Evolutionary conservation across 2,113 vertebrate species (phyloP), one percentile per base, ranked within the genome.

Genomic region (Nettapus auritus): DNA sequence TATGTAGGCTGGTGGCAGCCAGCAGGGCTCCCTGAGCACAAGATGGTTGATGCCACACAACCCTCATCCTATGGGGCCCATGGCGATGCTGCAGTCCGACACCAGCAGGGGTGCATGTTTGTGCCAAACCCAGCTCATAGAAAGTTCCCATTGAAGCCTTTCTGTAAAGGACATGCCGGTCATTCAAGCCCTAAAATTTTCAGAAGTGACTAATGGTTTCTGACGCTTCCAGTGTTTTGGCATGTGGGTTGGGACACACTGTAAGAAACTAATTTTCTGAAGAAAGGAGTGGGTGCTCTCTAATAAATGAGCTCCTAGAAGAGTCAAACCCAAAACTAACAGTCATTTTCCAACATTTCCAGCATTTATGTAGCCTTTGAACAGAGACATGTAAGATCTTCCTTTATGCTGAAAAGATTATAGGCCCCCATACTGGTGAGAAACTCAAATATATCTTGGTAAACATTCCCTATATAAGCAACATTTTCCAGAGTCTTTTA

Each of bases 401-500:
- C 56, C 53, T 81, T 62, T 44, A 33, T 33, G 22, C 53, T 73
- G 44, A 81, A 64, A 71, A 66, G 56, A 87, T 53, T 76, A 52
- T 26, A 95, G 23, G 70, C 19, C n/a, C 60, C 71, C 46, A 50
- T 63, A 76, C 31, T 69, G 55, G 31, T 84, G 55, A 96, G 62
- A 95, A 92, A 84, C 28, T 82, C 62, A 66, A 82, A 69, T 52
- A 84, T 20, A 42, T 62, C 74, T 63, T 79, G 17, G 78, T 89
- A 89, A 93, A 87, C 59, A 53, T 66, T 89, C 17, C 55, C 59
- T 87, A n/a, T 40, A 56, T 52, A 91, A 94, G 88, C 62, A 73
- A 95, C 31, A 55, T 93, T 95, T 96, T 82, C 73, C 90, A 96
- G 74, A 93, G 80, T 77, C 68, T 71, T 87, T 48, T 33, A 66